Evolutionary conservation across 2,797 vertebrate genomes (phyloP), one percentile per base, ranked within the genome.

Genomic region (Amphiprion clarkii): DNA sequence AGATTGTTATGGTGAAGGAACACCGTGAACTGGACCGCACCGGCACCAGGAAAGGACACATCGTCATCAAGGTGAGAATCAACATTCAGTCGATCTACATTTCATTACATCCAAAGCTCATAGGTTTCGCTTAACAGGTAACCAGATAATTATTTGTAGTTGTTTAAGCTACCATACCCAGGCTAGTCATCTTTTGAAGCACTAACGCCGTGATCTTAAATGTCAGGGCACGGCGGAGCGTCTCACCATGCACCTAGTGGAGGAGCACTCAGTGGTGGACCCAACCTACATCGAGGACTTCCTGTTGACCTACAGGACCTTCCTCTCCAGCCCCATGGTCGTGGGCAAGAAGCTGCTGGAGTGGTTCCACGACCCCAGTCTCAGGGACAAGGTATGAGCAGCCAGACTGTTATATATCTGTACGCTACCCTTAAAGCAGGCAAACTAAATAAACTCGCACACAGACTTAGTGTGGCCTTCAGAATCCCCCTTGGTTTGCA

Each of bases 1-100:
- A 99, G 93, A 99, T 99, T 7, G 98, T 99, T 62, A 99, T 99
- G 98, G 98, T 99, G 82, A 99, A 99, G 90, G 98, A 99, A 31
- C 98, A 99, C 84, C 94, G 98, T 2, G 98, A 99, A 78, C 96
- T 99, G 67, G 98, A 99, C 91, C 96, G 98, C 63, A 99, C 98
- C 0, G 98, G 98, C 51, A 99, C 98, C 75, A 96, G 98, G 36
- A 99, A 99, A 91, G 98, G 98, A 64, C 98, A 99, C 92, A 99
- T 99, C 27, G 98, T 99, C 82, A 99, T 99, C 86, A 99, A 99
- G 97, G 98, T 99, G 94, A 95, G 57, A 17, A 9, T 40, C 42
- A n/a, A 1, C 51, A 9, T 17, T 48, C 8, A 11, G 11, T 42
- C 6, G 1, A 14, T 17, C 17, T 6, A 23, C 49, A 31, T 49